phyloP scores from a whole-genome alignment of 2,113 vertebrate species.

The Mesitornis unicolor region DNA sequence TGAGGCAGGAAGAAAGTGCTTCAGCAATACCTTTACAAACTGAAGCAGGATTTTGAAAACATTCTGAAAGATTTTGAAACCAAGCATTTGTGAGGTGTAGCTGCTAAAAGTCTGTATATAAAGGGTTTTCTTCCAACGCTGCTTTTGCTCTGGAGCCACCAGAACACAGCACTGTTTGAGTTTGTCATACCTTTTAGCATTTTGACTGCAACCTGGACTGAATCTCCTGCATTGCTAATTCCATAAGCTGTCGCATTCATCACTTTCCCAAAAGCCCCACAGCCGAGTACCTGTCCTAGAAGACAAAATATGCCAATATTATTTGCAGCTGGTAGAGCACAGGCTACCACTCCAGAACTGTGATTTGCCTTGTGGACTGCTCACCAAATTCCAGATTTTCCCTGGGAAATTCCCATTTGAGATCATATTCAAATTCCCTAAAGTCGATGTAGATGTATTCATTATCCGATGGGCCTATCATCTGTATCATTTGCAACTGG shows the following conservation, averaged over 20 bases:
- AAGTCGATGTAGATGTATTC: conserved; percentile 95
- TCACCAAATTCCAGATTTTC: conserved; percentile 95
- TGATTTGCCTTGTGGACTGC: not conserved
- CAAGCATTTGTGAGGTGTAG: not conserved
- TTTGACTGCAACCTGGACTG: conserved; percentile 92
- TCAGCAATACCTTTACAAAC: not conserved
- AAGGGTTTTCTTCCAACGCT: not conserved
- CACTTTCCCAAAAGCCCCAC: conserved; percentile 94
- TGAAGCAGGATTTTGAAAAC: not conserved
- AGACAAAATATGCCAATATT: conserved; percentile 7
- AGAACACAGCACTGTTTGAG: not conserved
- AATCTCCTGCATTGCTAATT: conserved; percentile 83
- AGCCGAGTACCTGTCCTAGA: conserved; percentile 88
- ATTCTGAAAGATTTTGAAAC: not conserved
- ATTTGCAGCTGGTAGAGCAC: not conserved
- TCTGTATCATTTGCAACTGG: conserved; percentile 90
- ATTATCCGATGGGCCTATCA: conserved; percentile 85
- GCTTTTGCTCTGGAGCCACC: not conserved
- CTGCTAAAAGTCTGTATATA: not conserved
- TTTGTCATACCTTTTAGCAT: conserved; percentile 91
- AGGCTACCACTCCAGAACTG: not conserved
- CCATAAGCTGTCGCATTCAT: conserved; percentile 91
- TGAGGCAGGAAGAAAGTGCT: not conserved
- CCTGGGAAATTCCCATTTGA: conserved; percentile 93
- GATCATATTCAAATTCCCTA: conserved; percentile 85